phyloP scores from a whole-genome alignment of 2,888 invertebrate species.

The Chirona hameri region DNA sequence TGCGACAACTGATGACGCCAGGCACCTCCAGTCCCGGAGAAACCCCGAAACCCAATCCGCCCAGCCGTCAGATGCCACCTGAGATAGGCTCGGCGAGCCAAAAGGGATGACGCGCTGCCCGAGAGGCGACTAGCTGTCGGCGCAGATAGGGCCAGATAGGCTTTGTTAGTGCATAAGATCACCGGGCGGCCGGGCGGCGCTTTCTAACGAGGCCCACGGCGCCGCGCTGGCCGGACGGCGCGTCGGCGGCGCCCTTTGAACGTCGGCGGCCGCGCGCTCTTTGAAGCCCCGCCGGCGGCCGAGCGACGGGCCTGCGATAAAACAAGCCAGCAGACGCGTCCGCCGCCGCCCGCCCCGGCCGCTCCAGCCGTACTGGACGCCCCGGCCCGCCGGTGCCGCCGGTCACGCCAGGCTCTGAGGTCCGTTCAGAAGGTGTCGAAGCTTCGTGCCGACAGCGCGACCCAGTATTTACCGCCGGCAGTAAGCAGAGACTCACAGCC shows the following conservation, averaged over 20 bases:
- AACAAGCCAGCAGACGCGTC: too few relatives aligned
- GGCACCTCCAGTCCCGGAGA: not conserved
- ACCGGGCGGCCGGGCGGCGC: not conserved
- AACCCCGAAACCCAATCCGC: not conserved
- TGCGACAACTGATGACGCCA: not conserved
- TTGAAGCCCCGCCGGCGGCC: not conserved
- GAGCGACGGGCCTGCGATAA: not conserved
- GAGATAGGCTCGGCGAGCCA: not conserved
- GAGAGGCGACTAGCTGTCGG: not conserved
- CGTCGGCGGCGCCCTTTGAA: not conserved
- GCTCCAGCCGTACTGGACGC: too few relatives aligned
- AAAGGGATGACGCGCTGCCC: not conserved
- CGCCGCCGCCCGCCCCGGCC: too few relatives aligned
- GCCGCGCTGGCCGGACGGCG: not conserved
- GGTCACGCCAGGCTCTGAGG: not conserved
- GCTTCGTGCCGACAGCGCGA: not conserved
- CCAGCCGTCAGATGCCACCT: not conserved
- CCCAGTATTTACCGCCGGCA: not conserved
- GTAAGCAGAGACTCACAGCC: not conserved
- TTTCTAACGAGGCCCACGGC: not conserved
- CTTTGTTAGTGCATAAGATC: conserved; percentile 1
- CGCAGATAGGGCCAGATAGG: not conserved
- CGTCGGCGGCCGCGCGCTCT: not conserved
- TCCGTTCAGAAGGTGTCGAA: not conserved
- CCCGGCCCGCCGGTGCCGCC: not conserved